Percentiles rank a stretch among this genome's conserved stretches.
These are phyloP conservation scores for Capitulum mitella DNA, from an alignment of 2,888 invertebrate genomes.

Conservation along the genomic window DNA sequence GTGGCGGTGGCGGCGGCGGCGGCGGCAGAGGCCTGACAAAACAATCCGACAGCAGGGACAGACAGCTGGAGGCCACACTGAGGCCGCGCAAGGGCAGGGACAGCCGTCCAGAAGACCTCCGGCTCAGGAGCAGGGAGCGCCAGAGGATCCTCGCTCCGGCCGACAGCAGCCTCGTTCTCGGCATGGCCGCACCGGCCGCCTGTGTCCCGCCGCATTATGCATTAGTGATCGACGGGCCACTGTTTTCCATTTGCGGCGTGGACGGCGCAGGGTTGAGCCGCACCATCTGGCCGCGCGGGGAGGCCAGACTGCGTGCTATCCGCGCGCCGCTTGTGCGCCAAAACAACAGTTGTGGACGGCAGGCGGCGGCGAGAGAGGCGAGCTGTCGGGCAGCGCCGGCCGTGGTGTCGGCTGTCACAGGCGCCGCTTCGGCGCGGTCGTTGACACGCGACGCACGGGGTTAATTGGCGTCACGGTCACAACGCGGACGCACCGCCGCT, in stretches of 20 bases:
- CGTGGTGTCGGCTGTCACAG: neutral
- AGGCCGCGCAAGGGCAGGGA: neutral
- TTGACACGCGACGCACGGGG: neutral
- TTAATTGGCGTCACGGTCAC: neutral
- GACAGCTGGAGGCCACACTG: neutral
- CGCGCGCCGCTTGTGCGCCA: neutral
- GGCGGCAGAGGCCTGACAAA: too few relatives aligned
- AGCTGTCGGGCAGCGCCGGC: neutral
- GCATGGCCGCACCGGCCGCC: neutral
- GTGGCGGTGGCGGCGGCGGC: neutral
- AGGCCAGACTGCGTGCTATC: neutral
- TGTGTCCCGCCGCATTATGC: neutral
- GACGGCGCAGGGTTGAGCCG: neutral
- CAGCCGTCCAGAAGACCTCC: too few relatives aligned
- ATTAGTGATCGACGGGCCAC: neutral
- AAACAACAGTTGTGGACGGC: neutral
- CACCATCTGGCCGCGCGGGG: neutral
- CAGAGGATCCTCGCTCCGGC: too few relatives aligned
- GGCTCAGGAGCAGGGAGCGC: too few relatives aligned
- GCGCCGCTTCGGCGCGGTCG: neutral
- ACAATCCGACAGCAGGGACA: neutral
- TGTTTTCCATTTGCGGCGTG: neutral
- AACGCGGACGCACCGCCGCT: neutral
- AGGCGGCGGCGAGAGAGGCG: neutral
- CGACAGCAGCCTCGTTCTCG: too few relatives aligned